Conservation (phyloP, 2,888 invertebrate species). For the Cactoblastis cactorum region DNA sequence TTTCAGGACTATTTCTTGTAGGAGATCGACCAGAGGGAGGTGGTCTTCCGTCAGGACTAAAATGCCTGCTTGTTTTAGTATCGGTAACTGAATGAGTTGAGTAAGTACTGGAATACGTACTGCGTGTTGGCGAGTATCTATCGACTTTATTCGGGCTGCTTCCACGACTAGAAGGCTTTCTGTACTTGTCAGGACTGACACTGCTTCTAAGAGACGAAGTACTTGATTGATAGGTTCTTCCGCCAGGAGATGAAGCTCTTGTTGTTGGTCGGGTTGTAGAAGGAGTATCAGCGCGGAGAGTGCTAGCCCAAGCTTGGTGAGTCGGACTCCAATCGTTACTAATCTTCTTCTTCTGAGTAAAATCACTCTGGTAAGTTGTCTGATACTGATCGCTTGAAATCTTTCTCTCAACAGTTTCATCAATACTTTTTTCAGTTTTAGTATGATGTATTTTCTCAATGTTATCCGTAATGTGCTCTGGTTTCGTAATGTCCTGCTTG, state of each 20-base stretch:
- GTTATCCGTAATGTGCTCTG: conserved; percentile 26
- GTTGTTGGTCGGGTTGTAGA: conserved; percentile 67
- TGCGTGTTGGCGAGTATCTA: conserved; percentile 52
- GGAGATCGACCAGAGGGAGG: conserved; percentile 43
- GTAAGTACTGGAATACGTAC: conserved; percentile 43
- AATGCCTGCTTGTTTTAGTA: conserved; percentile 39
- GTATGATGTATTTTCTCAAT: conserved; percentile 39
- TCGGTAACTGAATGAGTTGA: conserved; percentile 48
- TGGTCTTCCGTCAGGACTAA: conserved; percentile 45
- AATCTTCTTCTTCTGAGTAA: conserved; percentile 70
- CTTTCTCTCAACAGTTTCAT: conserved; percentile 48
- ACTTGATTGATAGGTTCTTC: conserved; percentile 73
- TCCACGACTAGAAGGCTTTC: conserved; percentile 56
- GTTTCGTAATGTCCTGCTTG: not conserved
- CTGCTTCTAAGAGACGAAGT: conserved; percentile 76
- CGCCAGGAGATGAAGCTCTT: conserved; percentile 78
- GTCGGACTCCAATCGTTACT: conserved; percentile 84
- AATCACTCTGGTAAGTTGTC: conserved; percentile 81
- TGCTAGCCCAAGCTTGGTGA: conserved; percentile 87
- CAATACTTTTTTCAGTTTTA: conserved; percentile 39
- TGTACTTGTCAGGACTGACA: conserved; percentile 68
- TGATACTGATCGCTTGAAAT: conserved; percentile 71
- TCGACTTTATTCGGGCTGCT: conserved; percentile 52
- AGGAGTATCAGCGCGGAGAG: conserved; percentile 83
- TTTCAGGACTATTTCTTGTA: conserved; percentile 50